Conservation (phyloP, 2,113 vertebrate species). For the Boulengeromyrus knoepffleri region DNA sequence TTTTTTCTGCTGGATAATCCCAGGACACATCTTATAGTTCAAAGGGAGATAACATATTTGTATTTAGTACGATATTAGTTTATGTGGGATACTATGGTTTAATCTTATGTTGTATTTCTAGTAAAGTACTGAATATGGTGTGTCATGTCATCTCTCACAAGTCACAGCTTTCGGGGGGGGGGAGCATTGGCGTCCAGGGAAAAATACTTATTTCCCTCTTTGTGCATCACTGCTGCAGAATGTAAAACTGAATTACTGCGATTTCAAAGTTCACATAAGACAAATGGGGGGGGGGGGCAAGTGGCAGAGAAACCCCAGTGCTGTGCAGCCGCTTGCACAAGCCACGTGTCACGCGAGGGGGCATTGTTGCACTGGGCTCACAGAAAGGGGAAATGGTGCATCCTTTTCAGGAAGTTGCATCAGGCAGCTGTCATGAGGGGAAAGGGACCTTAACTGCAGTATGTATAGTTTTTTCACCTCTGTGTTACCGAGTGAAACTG, state of each 20-base stretch:
- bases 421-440: neutral
- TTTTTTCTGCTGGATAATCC: neutral
- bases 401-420: slow-evolving; percentile 20
- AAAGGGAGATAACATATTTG: neutral
- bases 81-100: neutral
- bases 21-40: neutral
- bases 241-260: neutral
- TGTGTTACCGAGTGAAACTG: neutral
- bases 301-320: neutral
- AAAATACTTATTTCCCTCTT: neutral
- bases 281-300: neutral
- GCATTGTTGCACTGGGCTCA: neutral
- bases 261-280: neutral
- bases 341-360: neutral
- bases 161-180: neutral
- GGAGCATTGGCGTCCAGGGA: neutral
- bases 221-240: neutral
- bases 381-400: slow-evolving; percentile 5
- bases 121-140: neutral
- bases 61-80: neutral
- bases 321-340: neutral
- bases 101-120: neutral
- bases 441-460: neutral
- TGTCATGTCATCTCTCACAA: neutral
- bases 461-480: neutral